phyloP scores from a whole-genome alignment of 2,113 vertebrate genomes.

The Micromys minutus region DNA sequence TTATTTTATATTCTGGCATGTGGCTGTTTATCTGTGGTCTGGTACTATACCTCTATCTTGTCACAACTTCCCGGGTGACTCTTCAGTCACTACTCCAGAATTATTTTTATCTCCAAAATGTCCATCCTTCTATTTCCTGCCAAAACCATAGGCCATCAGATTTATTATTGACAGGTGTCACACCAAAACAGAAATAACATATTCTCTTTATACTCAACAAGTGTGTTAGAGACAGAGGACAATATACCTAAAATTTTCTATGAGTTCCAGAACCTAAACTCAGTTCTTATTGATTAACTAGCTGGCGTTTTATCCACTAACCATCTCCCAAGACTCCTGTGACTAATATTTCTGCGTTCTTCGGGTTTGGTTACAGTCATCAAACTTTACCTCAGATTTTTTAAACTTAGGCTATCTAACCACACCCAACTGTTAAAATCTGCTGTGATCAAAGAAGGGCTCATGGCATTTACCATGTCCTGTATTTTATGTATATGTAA shows the following conservation, averaged over 20 bases:
- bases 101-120: too few species aligned
- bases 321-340: neutral
- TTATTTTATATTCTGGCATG: too few species aligned
- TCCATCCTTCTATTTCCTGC: too few species aligned
- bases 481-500: neutral
- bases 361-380: neutral
- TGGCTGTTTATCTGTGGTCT: too few species aligned
- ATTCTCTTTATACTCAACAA: too few species aligned
- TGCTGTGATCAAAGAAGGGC: neutral
- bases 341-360: neutral
- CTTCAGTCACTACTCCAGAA: too few species aligned
- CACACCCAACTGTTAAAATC: neutral
- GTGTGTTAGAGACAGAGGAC: neutral
- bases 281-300: neutral
- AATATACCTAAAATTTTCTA: neutral
- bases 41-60: too few species aligned
- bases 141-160: too few species aligned
- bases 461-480: neutral
- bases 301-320: neutral
- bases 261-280: neutral
- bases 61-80: too few species aligned
- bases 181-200: too few species aligned
- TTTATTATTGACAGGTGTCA: too few species aligned
- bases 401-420: neutral
- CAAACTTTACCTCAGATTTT: neutral